Base-by-base conservation (phyloP, 2,888 invertebrate genomes). In the Graphium colonna region DNA sequence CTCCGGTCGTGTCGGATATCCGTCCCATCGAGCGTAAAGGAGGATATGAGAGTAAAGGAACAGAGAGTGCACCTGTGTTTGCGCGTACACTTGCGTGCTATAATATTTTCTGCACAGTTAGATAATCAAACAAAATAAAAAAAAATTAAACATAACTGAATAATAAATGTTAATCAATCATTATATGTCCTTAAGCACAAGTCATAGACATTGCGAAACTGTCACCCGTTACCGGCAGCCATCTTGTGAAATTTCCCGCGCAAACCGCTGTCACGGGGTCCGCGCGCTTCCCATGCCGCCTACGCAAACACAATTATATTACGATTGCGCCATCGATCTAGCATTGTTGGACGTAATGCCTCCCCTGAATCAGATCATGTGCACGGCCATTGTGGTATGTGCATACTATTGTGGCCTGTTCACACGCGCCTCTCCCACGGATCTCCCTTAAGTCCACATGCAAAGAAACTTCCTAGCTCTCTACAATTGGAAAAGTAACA, bases 351-450 rank as follows among this genome's bases (percentile, higher is more conserved):
- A 64, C 65, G 74, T 82, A 81, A 82, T 82, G 82, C 74, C 77
- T 81, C 79, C 73, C 84, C 82, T 85, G 83, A 85, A 85, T 81
- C 83, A 83, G 83, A 75, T 77, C 77, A 74, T 74, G 75, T 79
- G 75, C 73, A 58, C 60, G 69, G 69, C 59, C 82, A 85, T 87
- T 76, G 68, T 69, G 64, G 56, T 55, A 28, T n/a, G n/a, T n/a
- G n/a, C n/a, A n/a, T n/a, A n/a, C n/a, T n/a, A 85, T 87, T 76
- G 68, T 69, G 64, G 56, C 55, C 28, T 63, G 77, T 88, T 88
- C 87, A 85, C 87, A 88, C 84, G 84, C 80, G 72, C 79, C 79
- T 75, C 75, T 88, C 87, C 81, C 87, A 88, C 87, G 87, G 72
- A 63, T 59, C 54, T 62, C 44, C 59, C 52, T n/a, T n/a, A n/a